phyloP scores from a whole-genome alignment of 2,797 vertebrate genomes.

The Delichon dasypus region DNA sequence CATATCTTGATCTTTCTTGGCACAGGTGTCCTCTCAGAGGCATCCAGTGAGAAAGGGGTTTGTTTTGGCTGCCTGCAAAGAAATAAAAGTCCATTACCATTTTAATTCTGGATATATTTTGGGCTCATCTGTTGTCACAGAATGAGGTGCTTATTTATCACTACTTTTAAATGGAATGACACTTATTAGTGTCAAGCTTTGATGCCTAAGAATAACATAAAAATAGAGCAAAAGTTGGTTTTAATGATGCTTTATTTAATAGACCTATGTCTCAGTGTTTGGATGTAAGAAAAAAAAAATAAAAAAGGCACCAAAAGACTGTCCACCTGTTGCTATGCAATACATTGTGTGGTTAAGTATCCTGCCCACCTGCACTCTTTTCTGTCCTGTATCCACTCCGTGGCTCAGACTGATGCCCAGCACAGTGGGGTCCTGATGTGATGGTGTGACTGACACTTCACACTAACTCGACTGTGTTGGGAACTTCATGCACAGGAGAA shows the following conservation, averaged over 20 bases:
- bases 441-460: not conserved
- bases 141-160: not conserved
- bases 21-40: not conserved
- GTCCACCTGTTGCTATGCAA: not conserved
- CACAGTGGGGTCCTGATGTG: not conserved
- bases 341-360: not conserved
- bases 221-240: not conserved
- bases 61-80: not conserved
- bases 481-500: not conserved
- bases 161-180: not conserved
- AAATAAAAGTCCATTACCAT: not conserved
- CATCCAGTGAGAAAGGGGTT: rapidly evolving
- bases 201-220: not conserved
- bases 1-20: not conserved
- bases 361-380: not conserved
- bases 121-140: not conserved
- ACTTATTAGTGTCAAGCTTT: not conserved
- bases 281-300: not conserved
- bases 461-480: not conserved
- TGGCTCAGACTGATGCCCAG: not conserved
- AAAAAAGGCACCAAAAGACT: not conserved
- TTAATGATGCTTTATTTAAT: not conserved
- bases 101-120: not conserved
- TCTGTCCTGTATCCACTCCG: not conserved
- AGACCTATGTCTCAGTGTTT: not conserved